A percentile compares a stretch with the other conserved stretches of the same genome.
These are phyloP conservation scores for Drosophila kanapiae DNA, from an alignment of 1,140 invertebrate genomes.

Conservation along the genomic window DNA sequence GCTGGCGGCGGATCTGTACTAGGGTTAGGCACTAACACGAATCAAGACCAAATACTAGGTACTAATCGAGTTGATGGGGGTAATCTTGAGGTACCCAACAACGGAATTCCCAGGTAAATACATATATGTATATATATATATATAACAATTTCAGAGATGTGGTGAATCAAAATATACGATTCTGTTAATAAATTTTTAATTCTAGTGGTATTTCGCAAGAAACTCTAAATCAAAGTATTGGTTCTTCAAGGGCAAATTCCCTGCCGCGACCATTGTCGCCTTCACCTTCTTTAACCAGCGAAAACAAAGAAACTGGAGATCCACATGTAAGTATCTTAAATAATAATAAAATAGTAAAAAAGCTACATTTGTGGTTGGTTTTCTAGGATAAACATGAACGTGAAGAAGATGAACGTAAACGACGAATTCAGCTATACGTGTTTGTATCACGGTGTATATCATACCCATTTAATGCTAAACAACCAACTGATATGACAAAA, in stretches of 20 bases:
- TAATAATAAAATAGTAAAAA: no score
- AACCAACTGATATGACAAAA: conserved; percentile 98
- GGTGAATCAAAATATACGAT: neutral
- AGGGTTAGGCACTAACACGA: conserved; percentile 24
- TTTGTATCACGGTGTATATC: conserved; percentile 99
- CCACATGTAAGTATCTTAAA: conserved; percentile 57
- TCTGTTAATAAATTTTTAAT: neutral
- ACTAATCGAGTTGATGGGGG: conserved; percentile 48
- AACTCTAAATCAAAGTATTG: conserved; percentile 87
- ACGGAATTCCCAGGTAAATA: conserved; percentile 70
- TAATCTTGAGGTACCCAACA: conserved; percentile 77
- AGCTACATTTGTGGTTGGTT: neutral
- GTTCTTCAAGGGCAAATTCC: conserved; percentile 87
- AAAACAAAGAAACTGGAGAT: conserved; percentile 88
- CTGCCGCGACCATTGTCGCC: conserved; percentile 92
- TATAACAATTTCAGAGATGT: neutral
- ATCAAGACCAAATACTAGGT: conserved; percentile 33
- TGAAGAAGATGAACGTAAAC: conserved; percentile 96
- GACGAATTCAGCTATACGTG: conserved; percentile 97
- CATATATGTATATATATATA: neutral
- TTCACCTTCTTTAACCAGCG: conserved; percentile 92
- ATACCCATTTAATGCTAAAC: conserved; percentile 99
- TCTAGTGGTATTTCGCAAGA: conserved; percentile 89
- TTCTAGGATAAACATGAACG: conserved; percentile 92
- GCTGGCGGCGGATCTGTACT: conserved; percentile 1